Base-by-base conservation (phyloP, 1,140 invertebrate species). In the Heliothis virescens region DNA sequence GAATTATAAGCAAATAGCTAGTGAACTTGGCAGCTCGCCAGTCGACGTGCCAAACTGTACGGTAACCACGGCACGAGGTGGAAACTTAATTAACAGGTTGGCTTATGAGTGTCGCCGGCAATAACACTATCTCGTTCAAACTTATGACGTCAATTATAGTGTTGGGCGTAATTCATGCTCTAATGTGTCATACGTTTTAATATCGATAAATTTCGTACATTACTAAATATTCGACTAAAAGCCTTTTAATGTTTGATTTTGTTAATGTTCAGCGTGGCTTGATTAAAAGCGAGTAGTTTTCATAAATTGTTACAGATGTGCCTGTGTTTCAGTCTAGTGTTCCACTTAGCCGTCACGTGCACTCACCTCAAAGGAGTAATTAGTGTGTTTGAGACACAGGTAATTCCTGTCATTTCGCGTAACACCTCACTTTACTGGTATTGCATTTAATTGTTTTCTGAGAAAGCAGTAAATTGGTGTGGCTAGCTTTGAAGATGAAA, bases 1-100 rank as follows among this genome's bases (percentile, higher is more conserved):
- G 87, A 93, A 93, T 94, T 93, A 94, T 93, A 93, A 94, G 91
- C 92, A 94, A 94, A 94, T 90, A 93, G 87, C 88, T 83, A 79
- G 83, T 79, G 83, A 83, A 85, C 83, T 76, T 93, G 91, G 92
- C 90, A 63, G 50, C 16, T 11, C 41, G 91, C 92, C 91, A 94
- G 87, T 63, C 71, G 59, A 83, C 89, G 86, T 84, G 91, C 87
- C 88, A 87, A 87, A 79, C 59, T 21, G 52, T 71, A 69, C 50
- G 90, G 87, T 87, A 83, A 83, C 90, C 89, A 71, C 48, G 63
- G 76, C 52, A 50, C 67, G 47, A 79, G 60, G 75, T 78, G 52
- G 63, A 69, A 69, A 78, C 34, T 78, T 78, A 67, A 78, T 78
- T 78, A 78, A 62, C 60, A 69, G 75, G 63, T 76, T 52, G 48